Percentiles rank a stretch among this genome's conserved stretches.
These are phyloP conservation scores for Plestiodon gilberti DNA, from an alignment of 2,113 vertebrate species.

Conservation along the genomic window DNA sequence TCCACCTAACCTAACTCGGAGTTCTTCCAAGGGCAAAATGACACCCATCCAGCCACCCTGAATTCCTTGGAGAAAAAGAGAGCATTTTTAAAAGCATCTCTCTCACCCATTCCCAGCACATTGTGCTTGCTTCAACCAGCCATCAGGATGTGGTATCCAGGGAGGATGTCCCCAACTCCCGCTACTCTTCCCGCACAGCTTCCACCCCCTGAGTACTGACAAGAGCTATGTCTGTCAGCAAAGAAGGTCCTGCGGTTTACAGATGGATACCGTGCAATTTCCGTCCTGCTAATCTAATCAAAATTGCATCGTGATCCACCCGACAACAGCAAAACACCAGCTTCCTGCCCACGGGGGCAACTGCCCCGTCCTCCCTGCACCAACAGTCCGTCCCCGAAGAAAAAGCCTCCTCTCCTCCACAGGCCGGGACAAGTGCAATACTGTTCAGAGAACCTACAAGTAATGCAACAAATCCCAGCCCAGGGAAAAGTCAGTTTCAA, in stretches of 20 bases:
- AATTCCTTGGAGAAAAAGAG: no score
- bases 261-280: constrained; percentile 99
- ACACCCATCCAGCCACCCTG: no score
- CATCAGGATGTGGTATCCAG: no score
- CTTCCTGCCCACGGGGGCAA: not conserved
- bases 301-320: constrained; percentile 97
- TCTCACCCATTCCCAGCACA: no score
- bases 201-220: not conserved
- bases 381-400: constrained; percentile 28
- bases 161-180: not conserved
- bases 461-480: constrained; percentile 87
- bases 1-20: no score
- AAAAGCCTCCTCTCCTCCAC: constrained; percentile 80
- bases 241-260: constrained; percentile 89
- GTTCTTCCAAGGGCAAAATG: no score
- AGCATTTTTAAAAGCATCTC: no score
- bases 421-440: constrained; percentile 92
- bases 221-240: constrained; percentile 29
- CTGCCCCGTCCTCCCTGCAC: not conserved
- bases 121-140: no score
- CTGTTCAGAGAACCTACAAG: constrained; percentile 77
- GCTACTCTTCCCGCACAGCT: not conserved
- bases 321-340: constrained; percentile 92
- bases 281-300: constrained; percentile 80
- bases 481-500: constrained; percentile 75